These are phyloP conservation scores for Gambusia yucatana DNA, from an alignment of 2,797 vertebrate genomes.

Conservation along the genomic window DNA sequence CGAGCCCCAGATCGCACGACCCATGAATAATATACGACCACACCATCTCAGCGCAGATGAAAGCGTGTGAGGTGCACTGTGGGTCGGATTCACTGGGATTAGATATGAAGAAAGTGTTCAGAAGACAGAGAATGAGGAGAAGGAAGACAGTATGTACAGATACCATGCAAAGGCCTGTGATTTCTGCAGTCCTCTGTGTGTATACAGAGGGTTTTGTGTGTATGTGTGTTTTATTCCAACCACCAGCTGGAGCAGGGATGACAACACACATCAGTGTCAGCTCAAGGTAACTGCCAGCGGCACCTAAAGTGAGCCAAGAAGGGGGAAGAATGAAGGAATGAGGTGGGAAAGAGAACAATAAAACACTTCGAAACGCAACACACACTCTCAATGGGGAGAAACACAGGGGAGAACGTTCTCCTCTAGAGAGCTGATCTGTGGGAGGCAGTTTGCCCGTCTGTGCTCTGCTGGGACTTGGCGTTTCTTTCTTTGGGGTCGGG, in stretches of 20 bases:
- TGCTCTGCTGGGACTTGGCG: slow-evolving; percentile 87
- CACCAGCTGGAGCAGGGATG: slow-evolving; percentile 85
- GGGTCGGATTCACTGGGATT: slow-evolving; percentile 74
- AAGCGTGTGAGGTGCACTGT: slow-evolving; percentile 78
- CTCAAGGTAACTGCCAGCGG: slow-evolving; percentile 83
- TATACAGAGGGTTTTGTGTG: slow-evolving; percentile 16
- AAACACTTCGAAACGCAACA: slow-evolving; percentile 53
- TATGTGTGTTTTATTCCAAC: slow-evolving; percentile 66
- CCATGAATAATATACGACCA: slow-evolving; percentile 88
- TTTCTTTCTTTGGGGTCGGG: slow-evolving; percentile 83
- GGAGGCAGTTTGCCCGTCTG: slow-evolving; percentile 84
- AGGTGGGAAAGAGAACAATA: slow-evolving; percentile 62
- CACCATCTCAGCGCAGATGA: slow-evolving; percentile 84
- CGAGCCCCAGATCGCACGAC: slow-evolving; percentile 76
- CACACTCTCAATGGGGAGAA: slow-evolving; percentile 35
- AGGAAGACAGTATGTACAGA: slow-evolving; percentile 59
- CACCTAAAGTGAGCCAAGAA: slow-evolving; percentile 82
- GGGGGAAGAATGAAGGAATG: slow-evolving; percentile 39
- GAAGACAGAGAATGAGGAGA: slow-evolving; percentile 48
- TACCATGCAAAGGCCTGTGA: slow-evolving; percentile 77
- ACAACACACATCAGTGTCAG: slow-evolving; percentile 90
- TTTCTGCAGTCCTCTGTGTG: slow-evolving; percentile 39
- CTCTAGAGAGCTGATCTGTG: slow-evolving; percentile 90
- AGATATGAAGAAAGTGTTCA: slow-evolving; percentile 49
- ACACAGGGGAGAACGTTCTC: slow-evolving; percentile 68